Evolutionary conservation across 2,797 vertebrate species (phyloP).

Genomic region (Pagetopsis macropterus): DNA sequence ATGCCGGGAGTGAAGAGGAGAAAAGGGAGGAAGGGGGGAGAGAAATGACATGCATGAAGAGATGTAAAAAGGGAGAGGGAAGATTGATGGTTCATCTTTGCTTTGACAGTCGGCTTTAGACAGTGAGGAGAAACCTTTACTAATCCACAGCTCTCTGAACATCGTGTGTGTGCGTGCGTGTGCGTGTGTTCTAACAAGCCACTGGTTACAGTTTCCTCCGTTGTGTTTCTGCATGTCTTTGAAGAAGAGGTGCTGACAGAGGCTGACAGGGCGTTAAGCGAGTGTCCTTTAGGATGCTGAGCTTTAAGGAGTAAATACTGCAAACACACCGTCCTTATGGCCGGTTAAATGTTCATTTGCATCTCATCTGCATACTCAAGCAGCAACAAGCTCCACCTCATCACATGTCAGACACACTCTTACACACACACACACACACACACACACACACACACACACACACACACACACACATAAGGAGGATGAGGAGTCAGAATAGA

Average conservation of each 20-base stretch:
- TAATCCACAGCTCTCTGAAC: constrained; percentile 29
- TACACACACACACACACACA: constrained; percentile 8
- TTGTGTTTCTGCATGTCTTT: constrained; percentile 24
- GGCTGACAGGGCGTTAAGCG: constrained; percentile 22
- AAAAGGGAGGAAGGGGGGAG: background rate
- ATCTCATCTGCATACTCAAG: constrained; percentile 60
- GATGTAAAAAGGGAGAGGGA: constrained; percentile 5
- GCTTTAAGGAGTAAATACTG: constrained; percentile 18
- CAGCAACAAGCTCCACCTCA: constrained; percentile 29
- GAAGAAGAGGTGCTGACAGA: constrained; percentile 15
- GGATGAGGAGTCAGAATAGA: constrained; percentile 34
- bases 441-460: constrained; percentile 5
- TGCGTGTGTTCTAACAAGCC: background rate
- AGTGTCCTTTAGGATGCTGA: constrained; percentile 42
- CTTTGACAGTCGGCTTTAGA: constrained; percentile 18
- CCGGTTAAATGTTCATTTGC: constrained; percentile 38
- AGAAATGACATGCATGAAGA: constrained; percentile 16
- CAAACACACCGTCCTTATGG: constrained; percentile 42
- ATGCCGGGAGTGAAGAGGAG: background rate
- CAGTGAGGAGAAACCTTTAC: constrained; percentile 14
- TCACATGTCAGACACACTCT: constrained; percentile 13
- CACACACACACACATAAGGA: background rate
- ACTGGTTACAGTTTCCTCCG: background rate
- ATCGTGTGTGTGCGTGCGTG: background rate
- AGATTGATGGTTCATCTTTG: constrained; percentile 37